A percentile compares a stretch with the other conserved stretches of the same genome.
Conservation (phyloP, 2,888 invertebrate genomes). For the Choreutis nemorana region DNA sequence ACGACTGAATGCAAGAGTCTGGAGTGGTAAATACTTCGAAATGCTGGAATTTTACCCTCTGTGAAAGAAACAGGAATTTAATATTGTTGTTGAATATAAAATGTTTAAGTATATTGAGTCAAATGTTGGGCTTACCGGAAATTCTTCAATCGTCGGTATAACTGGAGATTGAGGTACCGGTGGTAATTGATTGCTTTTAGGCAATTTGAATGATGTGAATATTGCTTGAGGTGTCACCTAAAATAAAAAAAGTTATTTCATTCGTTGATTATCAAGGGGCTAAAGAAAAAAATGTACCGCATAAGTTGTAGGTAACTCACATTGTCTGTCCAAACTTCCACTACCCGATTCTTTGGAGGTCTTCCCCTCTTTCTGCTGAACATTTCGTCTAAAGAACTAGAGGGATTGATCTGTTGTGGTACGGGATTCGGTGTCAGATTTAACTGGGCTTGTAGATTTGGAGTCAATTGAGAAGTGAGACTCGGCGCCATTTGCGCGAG, state of each 20-base stretch:
- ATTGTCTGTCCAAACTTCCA: constrained; percentile 89
- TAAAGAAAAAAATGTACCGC: not conserved
- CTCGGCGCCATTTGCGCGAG: constrained; percentile 57
- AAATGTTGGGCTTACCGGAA: constrained; percentile 45
- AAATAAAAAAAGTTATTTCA: constrained; percentile 13
- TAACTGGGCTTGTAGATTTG: constrained; percentile 51
- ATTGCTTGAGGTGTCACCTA: constrained; percentile 86
- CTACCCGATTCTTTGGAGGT: constrained; percentile 95
- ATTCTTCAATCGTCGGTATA: constrained; percentile 51
- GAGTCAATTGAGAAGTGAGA: constrained; percentile 43
- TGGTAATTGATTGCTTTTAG: constrained; percentile 69
- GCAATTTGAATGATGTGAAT: constrained; percentile 92
- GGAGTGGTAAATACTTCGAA: constrained; percentile 69
- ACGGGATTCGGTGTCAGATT: constrained; percentile 44
- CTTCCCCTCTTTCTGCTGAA: constrained; percentile 92
- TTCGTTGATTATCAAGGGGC: not conserved
- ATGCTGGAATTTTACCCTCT: constrained; percentile 69
- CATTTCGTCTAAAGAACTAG: constrained; percentile 87
- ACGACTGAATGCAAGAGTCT: constrained; percentile 71
- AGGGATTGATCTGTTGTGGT: constrained; percentile 52
- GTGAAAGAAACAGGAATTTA: constrained; percentile 12
- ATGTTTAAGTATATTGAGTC: not conserved
- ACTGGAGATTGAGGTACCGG: constrained; percentile 45
- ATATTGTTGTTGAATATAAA: not conserved
- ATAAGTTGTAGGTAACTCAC: constrained; percentile 68